These are phyloP conservation scores for Alethe diademata DNA, from an alignment of 2,113 vertebrate species.

Conservation along the genomic window DNA sequence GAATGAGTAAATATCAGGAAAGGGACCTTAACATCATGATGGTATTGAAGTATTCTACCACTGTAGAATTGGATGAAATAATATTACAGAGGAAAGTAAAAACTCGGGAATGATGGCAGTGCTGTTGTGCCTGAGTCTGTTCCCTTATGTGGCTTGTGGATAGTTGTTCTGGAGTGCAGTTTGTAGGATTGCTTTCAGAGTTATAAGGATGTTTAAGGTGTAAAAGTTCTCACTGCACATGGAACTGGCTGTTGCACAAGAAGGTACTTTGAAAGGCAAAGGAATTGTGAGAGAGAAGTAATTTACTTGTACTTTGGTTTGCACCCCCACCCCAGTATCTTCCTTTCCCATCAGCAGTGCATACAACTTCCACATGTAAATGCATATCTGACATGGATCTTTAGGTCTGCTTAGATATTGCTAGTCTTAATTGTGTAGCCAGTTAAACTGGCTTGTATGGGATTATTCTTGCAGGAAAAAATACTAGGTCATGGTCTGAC, in stretches of 20 bases:
- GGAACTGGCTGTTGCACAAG: background rate
- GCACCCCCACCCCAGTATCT: accelerated
- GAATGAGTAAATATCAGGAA: background rate
- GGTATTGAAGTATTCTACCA: background rate
- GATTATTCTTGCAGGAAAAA: background rate
- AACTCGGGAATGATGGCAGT: background rate
- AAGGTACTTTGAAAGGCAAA: background rate
- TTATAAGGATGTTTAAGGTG: background rate
- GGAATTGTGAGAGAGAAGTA: background rate
- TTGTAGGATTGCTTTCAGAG: background rate
- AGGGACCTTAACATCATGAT: background rate
- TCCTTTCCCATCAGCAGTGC: background rate
- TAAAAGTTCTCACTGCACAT: background rate
- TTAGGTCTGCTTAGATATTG: background rate
- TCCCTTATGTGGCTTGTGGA: background rate
- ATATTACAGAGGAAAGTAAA: background rate
- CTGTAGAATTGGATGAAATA: background rate
- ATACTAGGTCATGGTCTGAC: background rate
- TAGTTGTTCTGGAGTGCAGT: background rate
- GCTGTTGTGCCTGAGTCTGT: background rate
- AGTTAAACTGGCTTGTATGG: background rate
- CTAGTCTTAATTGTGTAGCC: background rate
- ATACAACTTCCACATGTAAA: background rate
- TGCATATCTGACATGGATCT: background rate
- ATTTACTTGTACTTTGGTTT: background rate